A percentile compares a stretch with the other conserved stretches of the same genome.
These are phyloP conservation scores for Therioaphis trifolii DNA, from an alignment of 2,888 invertebrate genomes.

Conservation along the genomic window DNA sequence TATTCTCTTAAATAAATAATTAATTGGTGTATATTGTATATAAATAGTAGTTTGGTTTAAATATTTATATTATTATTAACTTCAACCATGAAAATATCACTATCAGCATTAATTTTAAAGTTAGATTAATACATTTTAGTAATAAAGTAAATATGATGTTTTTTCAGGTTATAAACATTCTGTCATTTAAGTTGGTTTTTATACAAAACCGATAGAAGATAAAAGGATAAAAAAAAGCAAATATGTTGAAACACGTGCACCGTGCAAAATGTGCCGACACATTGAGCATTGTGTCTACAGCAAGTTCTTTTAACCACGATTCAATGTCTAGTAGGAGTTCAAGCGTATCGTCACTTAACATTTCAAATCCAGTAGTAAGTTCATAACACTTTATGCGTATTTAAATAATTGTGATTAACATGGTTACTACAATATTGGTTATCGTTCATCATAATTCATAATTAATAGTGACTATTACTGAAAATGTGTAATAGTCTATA, in stretches of 20 bases:
- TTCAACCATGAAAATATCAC: neutral
- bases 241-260: conserved; percentile 60
- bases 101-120: neutral
- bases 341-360: conserved; percentile 48
- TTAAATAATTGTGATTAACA: too few relatives aligned
- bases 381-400: too few relatives aligned
- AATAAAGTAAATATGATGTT: neutral
- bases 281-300: conserved; percentile 44
- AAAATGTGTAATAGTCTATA: too few relatives aligned
- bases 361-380: conserved; percentile 53
- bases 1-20: too few relatives aligned
- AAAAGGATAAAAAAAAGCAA: conserved; percentile 20
- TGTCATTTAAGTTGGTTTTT: neutral
- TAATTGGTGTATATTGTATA: too few relatives aligned
- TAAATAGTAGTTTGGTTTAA: too few relatives aligned
- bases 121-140: neutral
- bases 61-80: too few relatives aligned
- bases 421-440: too few relatives aligned
- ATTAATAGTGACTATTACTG: too few relatives aligned
- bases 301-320: conserved; percentile 47
- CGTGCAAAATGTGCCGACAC: conserved; percentile 51
- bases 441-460: too few relatives aligned
- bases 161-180: conserved; percentile 23
- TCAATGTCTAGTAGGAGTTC: conserved; percentile 55
- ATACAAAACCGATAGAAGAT: neutral